Evolutionary conservation across 2,113 vertebrate species (phyloP), one percentile per base, ranked within the genome.

Genomic region (Alligator sinensis): DNA sequence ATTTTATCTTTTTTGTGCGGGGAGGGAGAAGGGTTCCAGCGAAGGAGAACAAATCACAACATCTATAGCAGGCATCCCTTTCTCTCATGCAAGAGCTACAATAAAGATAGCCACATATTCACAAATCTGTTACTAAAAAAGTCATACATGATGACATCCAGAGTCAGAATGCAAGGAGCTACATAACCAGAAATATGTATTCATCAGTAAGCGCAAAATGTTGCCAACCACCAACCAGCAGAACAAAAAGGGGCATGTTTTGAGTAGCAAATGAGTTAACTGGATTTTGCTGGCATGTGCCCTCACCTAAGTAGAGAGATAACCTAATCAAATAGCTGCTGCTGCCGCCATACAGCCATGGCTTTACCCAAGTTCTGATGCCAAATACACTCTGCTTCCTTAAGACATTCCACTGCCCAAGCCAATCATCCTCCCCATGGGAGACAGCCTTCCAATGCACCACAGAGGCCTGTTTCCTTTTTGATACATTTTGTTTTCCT

Each of bases 271-370:
- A 3, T 38, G 14, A 38, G 47, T 78, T 55, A 38, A 17, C 1
- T 1, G 1, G 2, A 88, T 14, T 11, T 25, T 1, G 58, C 24
- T 75, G 5, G 13, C 4, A 34, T 13, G 63, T 16, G 47, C 0
- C 3, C 12, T 86, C 21, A 85, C 77, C 55, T 70, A 55, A 60
- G 60, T 85, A 30, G 54, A 47, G 80, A 89, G 80, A 15, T 93
- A 64, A 15, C 17, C 54, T 30, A n/a, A 90, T 87, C 88, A 88
- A 90, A 22, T 6, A 66, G 77, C 88, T 82, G 88, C 28, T 89
- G 64, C 84, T 82, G 87, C 30, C 87, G 61, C 84, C 84, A 93
- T 54, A 86, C 11, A 84, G 79, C 11, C 47, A 82, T 14, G 54
- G 14, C 38, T 88, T 47, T 72, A 59, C 17, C 92, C 77, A n/a